These are phyloP conservation scores for Leptinotarsa lineolata DNA, from an alignment of 1,140 invertebrate species.

Conservation along the genomic window DNA sequence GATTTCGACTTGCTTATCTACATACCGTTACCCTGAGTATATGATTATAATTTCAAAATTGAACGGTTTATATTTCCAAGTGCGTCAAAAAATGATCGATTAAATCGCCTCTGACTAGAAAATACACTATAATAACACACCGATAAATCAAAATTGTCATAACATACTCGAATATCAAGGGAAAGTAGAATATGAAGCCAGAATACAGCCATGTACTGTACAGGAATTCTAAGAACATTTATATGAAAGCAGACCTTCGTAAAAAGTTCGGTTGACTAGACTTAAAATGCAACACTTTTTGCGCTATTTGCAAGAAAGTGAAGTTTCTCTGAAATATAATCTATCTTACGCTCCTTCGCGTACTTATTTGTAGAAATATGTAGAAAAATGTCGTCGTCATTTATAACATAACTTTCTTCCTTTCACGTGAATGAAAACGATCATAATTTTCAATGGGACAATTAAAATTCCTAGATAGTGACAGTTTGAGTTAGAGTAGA, in stretches of 20 bases:
- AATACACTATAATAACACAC: background rate
- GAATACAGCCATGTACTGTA: background rate
- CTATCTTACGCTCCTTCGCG: background rate
- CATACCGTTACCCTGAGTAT: background rate
- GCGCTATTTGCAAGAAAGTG: background rate
- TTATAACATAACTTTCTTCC: background rate
- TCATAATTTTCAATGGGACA: background rate
- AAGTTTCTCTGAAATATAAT: constrained; percentile 9
- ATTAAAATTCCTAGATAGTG: background rate
- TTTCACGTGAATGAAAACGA: background rate
- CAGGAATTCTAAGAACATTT: background rate
- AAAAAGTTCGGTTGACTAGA: background rate
- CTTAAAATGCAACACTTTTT: constrained; percentile 1
- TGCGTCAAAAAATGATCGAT: constrained; percentile 8
- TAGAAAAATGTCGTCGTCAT: background rate
- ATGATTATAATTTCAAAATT: constrained; percentile 1
- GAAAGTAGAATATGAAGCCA: constrained; percentile 1
- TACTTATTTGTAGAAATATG: constrained; percentile 7
- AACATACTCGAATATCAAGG: background rate
- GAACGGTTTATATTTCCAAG: background rate
- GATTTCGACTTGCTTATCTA: background rate
- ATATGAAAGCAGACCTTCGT: background rate
- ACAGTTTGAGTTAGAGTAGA: background rate
- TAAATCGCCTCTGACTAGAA: constrained; percentile 2
- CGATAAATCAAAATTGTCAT: constrained; percentile 8